Conservation (phyloP, 2,113 vertebrate species). For the Cyprinodon tularosa region DNA sequence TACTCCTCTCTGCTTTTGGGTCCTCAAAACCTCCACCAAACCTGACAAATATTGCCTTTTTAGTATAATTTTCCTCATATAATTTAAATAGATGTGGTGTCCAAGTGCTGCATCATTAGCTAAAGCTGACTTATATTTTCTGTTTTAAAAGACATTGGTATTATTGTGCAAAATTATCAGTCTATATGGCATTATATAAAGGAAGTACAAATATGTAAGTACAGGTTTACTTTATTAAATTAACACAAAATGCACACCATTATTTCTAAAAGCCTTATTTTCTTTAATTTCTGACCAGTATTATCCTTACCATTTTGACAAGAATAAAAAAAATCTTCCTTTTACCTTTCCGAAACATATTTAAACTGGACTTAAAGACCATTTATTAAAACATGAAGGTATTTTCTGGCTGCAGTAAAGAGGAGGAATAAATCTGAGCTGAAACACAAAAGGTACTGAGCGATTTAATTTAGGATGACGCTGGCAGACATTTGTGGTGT, state of each 20-base stretch:
- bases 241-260: too few species aligned
- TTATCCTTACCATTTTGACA: neutral
- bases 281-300: neutral
- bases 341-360: neutral
- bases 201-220: too few species aligned
- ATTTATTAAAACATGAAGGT: neutral
- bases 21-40: too few species aligned
- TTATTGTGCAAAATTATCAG: too few species aligned
- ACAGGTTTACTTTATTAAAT: too few species aligned
- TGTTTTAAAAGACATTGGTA: neutral
- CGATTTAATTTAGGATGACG: slow-evolving; percentile 38
- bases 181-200: too few species aligned
- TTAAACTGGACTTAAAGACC: neutral
- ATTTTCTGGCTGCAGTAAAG: neutral
- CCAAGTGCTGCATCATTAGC: neutral
- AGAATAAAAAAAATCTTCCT: neutral
- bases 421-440: slow-evolving; percentile 32
- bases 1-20: too few species aligned
- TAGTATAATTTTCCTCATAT: neutral
- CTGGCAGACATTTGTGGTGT: slow-evolving; percentile 60
- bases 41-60: neutral
- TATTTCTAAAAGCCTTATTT: neutral
- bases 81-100: neutral
- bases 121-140: neutral
- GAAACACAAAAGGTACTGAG: slow-evolving; percentile 39